Percentiles rank a stretch among this genome's conserved stretches.
phyloP scores from a whole-genome alignment of 2,888 invertebrate species.

The Drosophila macrospina region DNA sequence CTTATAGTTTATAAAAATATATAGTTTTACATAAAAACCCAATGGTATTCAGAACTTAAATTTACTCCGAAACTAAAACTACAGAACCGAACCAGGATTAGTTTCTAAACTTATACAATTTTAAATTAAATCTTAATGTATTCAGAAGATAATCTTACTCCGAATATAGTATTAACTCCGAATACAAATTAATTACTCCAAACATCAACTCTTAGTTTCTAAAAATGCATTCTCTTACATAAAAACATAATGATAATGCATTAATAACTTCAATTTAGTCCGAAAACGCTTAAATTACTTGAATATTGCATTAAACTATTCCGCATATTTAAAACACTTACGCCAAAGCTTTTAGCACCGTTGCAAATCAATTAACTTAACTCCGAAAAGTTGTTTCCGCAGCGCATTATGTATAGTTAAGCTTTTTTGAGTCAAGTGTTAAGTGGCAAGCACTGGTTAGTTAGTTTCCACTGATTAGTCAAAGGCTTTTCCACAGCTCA shows the following conservation, averaged over 20 bases:
- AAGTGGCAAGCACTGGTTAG: slow-evolving; percentile 30
- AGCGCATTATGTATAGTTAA: slow-evolving; percentile 4
- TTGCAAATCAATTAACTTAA: slow-evolving; percentile 39
- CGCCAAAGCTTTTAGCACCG: slow-evolving; percentile 2
- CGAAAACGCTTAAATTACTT: neutral
- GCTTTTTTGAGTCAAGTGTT: slow-evolving; percentile 26
- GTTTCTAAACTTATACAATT: no score
- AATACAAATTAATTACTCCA: no score
- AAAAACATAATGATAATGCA: neutral
- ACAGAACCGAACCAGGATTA: no score
- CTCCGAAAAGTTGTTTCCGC: slow-evolving; percentile 31
- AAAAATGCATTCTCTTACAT: no score
- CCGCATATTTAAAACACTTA: slow-evolving; percentile 7
- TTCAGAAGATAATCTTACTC: no score
- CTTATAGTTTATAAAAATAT: no score
- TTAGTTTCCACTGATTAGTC: slow-evolving; percentile 24
- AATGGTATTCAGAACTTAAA: no score
- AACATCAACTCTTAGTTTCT: no score
- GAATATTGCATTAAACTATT: neutral
- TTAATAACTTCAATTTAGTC: neutral
- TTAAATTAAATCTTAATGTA: no score
- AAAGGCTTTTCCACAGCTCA: slow-evolving; percentile 29
- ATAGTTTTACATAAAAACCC: no score
- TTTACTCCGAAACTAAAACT: no score
- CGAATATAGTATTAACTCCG: no score